Percentiles rank a stretch among this genome's conserved stretches.
Evolutionary conservation across 2,113 vertebrate genomes (phyloP).

Genomic region (Bufo bufo): DNA sequence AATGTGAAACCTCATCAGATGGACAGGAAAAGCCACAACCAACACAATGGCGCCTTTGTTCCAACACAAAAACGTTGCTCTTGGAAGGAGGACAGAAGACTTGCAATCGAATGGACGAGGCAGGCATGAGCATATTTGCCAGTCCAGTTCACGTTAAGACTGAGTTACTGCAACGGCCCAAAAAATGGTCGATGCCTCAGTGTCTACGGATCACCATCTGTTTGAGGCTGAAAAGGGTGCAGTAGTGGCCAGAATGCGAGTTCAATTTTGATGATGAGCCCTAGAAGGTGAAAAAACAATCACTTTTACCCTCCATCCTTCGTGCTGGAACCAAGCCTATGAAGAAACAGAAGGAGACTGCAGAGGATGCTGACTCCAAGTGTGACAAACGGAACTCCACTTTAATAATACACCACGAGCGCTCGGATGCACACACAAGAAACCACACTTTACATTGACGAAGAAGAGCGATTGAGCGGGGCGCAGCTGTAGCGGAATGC

Average conservation of each 20-base stretch:
- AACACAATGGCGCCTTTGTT: not conserved
- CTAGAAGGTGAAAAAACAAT: constrained; percentile 22
- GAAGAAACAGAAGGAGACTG: not conserved
- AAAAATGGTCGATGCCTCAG: constrained; percentile 26
- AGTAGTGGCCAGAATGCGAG: constrained; percentile 24
- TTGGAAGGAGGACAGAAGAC: not conserved
- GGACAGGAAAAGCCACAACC: not conserved
- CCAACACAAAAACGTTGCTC: not conserved
- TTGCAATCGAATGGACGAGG: not conserved
- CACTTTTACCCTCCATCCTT: not conserved
- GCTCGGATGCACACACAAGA: no score
- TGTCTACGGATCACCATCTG: not conserved
- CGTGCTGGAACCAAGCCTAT: not conserved
- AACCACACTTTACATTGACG: no score
- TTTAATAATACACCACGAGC: no score
- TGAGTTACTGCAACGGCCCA: not conserved
- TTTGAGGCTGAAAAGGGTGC: not conserved
- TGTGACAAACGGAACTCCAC: no score
- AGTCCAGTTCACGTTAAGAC: not conserved
- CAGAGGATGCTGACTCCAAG: no score
- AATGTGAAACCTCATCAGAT: not conserved
- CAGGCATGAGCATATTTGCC: not conserved
- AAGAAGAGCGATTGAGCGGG: no score
- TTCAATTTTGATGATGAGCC: constrained; percentile 24
- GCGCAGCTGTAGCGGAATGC: no score